Evolutionary conservation across 2,797 vertebrate species (phyloP), one percentile per base, ranked within the genome.

Genomic region (Sarcophilus harrisii): DNA sequence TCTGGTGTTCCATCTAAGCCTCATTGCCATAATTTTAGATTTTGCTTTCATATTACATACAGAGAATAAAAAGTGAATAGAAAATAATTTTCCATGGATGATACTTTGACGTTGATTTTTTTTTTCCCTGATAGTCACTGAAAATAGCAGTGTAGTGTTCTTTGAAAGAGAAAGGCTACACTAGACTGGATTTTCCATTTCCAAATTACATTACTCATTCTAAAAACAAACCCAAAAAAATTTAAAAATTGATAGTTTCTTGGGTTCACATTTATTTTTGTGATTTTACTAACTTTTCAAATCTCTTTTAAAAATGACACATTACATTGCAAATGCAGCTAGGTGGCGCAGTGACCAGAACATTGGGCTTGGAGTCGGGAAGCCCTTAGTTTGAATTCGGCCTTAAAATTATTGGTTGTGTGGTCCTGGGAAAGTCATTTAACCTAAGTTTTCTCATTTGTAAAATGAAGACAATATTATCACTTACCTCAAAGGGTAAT

Each of bases 121-220:
- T 99, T 99, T 98, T 98, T 98, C 98, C 98, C 98, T n/a, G 66
- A 98, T 99, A 98, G 99, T 99, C 98, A 99, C 99, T 99, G 99
- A 99, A 99, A 99, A 99, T 99, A 99, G 99, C 99, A 99, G 99
- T 99, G 99, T 99, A 97, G 96, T 98, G 98, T 98, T 98, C 97
- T 96, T 98, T 99, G 98, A 98, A 98, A 98, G 97, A 98, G 98
- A 98, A 98, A 98, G 54, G 98, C 98, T 97, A 96, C 98, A 97
- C 90, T 96, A 95, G 97, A 97, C 98, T 95, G 91, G 97, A 97
- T 97, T 98, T 98, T 99, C 99, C 98, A 98, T 98, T 98, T 98
- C 97, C 98, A 95, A 98, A 97, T 98, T 92, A 98, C 97, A 98
- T 98, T 92, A 96, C 29, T 97, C 28, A 94, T 98, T 98, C 99